These are phyloP conservation scores for Cirrhinus molitorella DNA, from an alignment of 2,797 vertebrate species.

Conservation along the genomic window DNA sequence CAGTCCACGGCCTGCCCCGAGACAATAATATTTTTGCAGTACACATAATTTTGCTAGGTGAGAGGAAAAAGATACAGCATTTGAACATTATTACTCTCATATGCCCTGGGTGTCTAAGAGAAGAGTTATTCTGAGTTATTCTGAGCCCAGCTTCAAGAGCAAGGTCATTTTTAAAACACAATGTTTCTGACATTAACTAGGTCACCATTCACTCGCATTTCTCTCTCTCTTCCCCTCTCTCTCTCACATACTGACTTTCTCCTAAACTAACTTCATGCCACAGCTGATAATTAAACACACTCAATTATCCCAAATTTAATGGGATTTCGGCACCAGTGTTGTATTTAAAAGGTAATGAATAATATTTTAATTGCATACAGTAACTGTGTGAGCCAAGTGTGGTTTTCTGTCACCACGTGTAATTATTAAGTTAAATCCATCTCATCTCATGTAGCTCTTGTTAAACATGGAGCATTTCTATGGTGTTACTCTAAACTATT, in stretches of 20 bases:
- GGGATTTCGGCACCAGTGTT: conserved; percentile 82
- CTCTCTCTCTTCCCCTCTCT: conserved; percentile 42
- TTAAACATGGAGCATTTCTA: conserved; percentile 16
- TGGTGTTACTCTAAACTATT: conserved; percentile 3
- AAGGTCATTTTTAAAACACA: conserved; percentile 88
- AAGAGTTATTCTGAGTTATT: conserved; percentile 86
- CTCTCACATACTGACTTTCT: conserved; percentile 73
- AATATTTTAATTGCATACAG: conserved; percentile 87
- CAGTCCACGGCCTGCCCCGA: neutral
- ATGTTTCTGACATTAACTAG: conserved; percentile 81
- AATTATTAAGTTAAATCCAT: conserved; percentile 78
- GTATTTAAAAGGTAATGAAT: conserved; percentile 89
- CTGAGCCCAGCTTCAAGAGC: conserved; percentile 80
- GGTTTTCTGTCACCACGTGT: conserved; percentile 79
- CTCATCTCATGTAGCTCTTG: conserved; percentile 55
- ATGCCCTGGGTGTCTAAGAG: conserved; percentile 64
- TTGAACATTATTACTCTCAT: conserved; percentile 58
- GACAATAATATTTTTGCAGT: conserved; percentile 4
- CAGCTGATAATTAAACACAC: conserved; percentile 86
- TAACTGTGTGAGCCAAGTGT: conserved; percentile 82
- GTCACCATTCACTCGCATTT: conserved; percentile 70
- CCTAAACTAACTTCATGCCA: conserved; percentile 76
- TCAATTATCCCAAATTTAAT: conserved; percentile 89
- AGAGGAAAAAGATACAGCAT: conserved; percentile 43
- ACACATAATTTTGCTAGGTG: conserved; percentile 27